Base-by-base conservation (phyloP, 30 jellyfish, hydroid and myxozoan genomes). In the Pelagia noctiluca region DNA sequence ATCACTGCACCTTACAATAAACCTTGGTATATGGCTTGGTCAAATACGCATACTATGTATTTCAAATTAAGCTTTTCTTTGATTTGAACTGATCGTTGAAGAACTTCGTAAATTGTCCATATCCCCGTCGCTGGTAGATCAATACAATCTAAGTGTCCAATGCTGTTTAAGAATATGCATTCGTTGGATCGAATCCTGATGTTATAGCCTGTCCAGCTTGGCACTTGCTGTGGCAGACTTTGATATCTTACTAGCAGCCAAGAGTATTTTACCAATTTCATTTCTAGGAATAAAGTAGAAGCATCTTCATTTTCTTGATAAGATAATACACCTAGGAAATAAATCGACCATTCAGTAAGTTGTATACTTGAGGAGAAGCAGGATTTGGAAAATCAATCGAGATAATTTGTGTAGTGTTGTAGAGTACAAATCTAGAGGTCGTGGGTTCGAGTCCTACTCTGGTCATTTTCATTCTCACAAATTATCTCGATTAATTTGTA, bases 151-250 rank as follows among this genome's bases (percentile, higher is more conserved):
- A 60, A 42, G 57, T 42, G 16, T 42, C 57, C 57, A 42, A 42
- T 42, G 57, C 57, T 42, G 57, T 42, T 42, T 42, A 42, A 42
- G 57, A 42, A 8, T 42, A 42, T 42, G 16, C 57, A 42, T 42
- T 42, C 57, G 8, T 42, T 16, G 57, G 57, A 42, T 42, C 57
- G 57, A 42, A 42, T 42, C 57, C 57, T 42, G 57, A 73, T 73
- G 82, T 21, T 21, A 31, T 34, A 73, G 2, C 86, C 86, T 1
- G 86, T 73, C 86, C 86, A 73, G 52, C 86, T 73, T 42, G 86
- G 86, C 29, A 73, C 42, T 73, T 73, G 34, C 22, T 23, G 13
- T 2, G 78, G 79, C 22, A 49, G 78, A 25, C 52, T 49, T 3
- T 12, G 5, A 2, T 49, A 34, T 36, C 86, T 71, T 23, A 46